Evolutionary conservation across 2,888 invertebrate species (phyloP), one percentile per base, ranked within the genome.

Genomic region (Dolomedes plantarius): DNA sequence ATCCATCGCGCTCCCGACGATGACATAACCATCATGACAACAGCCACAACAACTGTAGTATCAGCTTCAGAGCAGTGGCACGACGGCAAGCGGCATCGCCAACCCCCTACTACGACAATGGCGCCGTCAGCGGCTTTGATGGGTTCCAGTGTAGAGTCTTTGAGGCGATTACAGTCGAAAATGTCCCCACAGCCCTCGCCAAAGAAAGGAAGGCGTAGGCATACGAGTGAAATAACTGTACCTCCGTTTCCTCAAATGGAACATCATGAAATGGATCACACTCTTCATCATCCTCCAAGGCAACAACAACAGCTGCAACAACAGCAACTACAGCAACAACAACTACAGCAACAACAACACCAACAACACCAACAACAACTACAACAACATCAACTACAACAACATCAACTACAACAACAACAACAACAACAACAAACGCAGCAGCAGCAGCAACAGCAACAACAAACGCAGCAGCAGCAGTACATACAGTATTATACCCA

Each of bases 141-240:
- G 29, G 78, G 77, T 9, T 11, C 69, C 19, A 72, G 68, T 46
- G 65, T 74, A 28, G 80, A 76, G 46, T 76, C 86, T 19, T 27
- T 79, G 64, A 31, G 76, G 32, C 64, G 80, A 23, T 65, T 77
- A 46, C 89, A 90, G 19, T 88, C 89, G 9, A 87, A 90, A 77
- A 90, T 90, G 56, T 91, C 91, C 16, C 91, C 91, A 23, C 91
- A 91, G 88, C 90, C 90, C 62, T 90, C 90, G 16, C 90, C 90
- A 7, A 88, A 91, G 39, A 89, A 91, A 50, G 90, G 90, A 28
- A 88, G 92, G 77, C 92, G 92, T 83, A 91, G 93, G 36, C 93
- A 93, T 89, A 91, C 93, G 71, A 93, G 93, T 32, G 93, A 93
- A 90, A 93, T 93, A 32, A 92, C 92, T 91, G 91, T 93, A 83